phyloP scores from a whole-genome alignment of 2,888 invertebrate species.

The Epinotia brunnichana region DNA sequence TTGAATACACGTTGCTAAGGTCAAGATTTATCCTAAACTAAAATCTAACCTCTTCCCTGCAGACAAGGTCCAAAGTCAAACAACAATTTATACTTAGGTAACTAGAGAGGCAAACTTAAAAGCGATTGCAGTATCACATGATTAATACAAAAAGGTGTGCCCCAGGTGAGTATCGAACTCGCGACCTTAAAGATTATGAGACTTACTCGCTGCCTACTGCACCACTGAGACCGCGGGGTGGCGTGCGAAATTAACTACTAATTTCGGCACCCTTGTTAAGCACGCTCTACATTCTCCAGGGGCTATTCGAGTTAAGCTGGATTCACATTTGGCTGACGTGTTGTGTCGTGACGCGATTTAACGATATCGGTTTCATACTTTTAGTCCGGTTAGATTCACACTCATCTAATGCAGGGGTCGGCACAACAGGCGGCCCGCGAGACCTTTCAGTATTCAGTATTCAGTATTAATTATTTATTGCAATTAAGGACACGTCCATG shows the following conservation, averaged over 20 bases:
- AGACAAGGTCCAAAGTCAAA: not conserved
- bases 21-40: not conserved
- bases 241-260: not conserved
- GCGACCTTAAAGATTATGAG: conserved; percentile 97
- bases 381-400: no score
- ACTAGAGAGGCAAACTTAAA: not conserved
- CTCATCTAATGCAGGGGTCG: no score
- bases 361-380: no score
- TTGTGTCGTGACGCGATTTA: no score
- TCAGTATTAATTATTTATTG: no score
- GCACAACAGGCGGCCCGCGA: no score
- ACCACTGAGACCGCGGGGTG: conserved; percentile 86
- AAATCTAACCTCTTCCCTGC: not conserved
- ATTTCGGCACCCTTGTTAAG: not conserved
- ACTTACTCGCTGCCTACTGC: conserved; percentile 96
- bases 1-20: not conserved
- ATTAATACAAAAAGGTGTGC: conserved; percentile 76
- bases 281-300: not conserved
- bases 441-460: no score
- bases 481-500: no score
- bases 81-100: not conserved
- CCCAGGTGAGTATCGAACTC: conserved; percentile 98
- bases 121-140: not conserved
- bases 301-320: no score
- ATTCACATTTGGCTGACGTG: no score